These are phyloP conservation scores for Trachythela sp. DNA, from an alignment of 64 coral and sea anemone genomes.

Conservation along the genomic window DNA sequence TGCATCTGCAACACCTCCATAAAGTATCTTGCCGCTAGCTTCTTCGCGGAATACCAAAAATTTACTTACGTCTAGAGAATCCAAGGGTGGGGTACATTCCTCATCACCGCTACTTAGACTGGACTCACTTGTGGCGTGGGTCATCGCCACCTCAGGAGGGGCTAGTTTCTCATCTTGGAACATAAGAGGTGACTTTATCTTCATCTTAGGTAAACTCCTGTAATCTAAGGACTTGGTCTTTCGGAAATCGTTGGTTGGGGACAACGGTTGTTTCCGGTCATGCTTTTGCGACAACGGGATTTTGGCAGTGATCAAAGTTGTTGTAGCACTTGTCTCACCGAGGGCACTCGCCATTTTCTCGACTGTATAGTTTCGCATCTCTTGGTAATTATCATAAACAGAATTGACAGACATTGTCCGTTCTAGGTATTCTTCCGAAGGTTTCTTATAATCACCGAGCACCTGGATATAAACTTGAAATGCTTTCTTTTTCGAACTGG, in stretches of 20 bases:
- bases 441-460: slow-evolving; percentile 71
- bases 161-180: slow-evolving; percentile 36
- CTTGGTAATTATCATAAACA: slow-evolving; percentile 40
- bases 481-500: slow-evolving; percentile 59
- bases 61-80: slow-evolving; percentile 82
- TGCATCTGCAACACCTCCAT: slow-evolving; percentile 93
- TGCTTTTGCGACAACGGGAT: neutral
- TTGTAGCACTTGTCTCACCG: slow-evolving; percentile 29
- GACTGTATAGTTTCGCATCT: slow-evolving; percentile 56
- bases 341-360: slow-evolving; percentile 39
- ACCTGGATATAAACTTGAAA: slow-evolving; percentile 99
- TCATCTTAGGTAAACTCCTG: neutral
- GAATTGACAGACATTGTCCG: slow-evolving; percentile 75
- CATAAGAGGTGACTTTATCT: neutral
- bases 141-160: neutral
- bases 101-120: slow-evolving; percentile 82
- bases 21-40: slow-evolving; percentile 59
- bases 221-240: slow-evolving; percentile 13
- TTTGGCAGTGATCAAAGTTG: neutral
- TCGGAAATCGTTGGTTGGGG: neutral
- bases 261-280: neutral
- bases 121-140: slow-evolving; percentile 34
- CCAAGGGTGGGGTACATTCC: slow-evolving; percentile 73
- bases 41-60: slow-evolving; percentile 86
- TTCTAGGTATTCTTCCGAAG: slow-evolving; percentile 70